A percentile compares a stretch with the other conserved stretches of the same genome.
Evolutionary conservation across 2,797 vertebrate genomes (phyloP).

Genomic region (Erpetoichthys calabaricus): DNA sequence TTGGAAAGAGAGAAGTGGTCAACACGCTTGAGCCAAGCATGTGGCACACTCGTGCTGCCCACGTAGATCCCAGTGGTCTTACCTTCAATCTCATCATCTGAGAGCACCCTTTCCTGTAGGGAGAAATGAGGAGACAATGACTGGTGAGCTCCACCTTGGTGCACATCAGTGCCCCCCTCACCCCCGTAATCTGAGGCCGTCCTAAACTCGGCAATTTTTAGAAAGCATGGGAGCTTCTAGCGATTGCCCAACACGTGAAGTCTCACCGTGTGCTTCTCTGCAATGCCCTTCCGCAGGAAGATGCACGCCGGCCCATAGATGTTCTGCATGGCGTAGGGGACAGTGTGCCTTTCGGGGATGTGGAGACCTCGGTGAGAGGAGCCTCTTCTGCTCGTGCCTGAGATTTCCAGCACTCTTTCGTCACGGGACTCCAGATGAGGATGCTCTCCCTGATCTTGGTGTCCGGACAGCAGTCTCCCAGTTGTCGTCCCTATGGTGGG

Average conservation of each 20-base stretch:
- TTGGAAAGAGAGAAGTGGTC: neutral
- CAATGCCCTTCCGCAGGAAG: constrained; percentile 41
- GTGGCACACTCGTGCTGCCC: neutral
- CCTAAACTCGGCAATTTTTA: constrained; percentile 14
- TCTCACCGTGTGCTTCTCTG: constrained; percentile 39
- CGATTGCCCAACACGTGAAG: no score
- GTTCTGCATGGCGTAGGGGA: constrained; percentile 28
- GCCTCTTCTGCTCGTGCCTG: no score
- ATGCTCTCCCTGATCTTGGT: no score
- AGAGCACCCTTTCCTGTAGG: constrained; percentile 29
- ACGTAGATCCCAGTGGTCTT: constrained; percentile 7
- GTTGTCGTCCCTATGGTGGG: no score
- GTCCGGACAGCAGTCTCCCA: no score
- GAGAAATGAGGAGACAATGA: neutral
- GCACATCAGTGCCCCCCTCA: constrained; percentile 6
- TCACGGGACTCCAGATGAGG: no score
- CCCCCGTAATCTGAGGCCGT: constrained; percentile 16
- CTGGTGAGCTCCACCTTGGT: constrained; percentile 9
- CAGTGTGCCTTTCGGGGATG: neutral
- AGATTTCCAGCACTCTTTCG: no score
- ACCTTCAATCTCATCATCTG: constrained; percentile 39
- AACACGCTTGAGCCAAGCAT: neutral
- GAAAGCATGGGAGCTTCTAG: neutral
- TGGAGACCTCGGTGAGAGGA: no score
- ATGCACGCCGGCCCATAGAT: constrained; percentile 38